Conservation (phyloP, 2,888 invertebrate genomes). For the Ectemnius continuus region DNA sequence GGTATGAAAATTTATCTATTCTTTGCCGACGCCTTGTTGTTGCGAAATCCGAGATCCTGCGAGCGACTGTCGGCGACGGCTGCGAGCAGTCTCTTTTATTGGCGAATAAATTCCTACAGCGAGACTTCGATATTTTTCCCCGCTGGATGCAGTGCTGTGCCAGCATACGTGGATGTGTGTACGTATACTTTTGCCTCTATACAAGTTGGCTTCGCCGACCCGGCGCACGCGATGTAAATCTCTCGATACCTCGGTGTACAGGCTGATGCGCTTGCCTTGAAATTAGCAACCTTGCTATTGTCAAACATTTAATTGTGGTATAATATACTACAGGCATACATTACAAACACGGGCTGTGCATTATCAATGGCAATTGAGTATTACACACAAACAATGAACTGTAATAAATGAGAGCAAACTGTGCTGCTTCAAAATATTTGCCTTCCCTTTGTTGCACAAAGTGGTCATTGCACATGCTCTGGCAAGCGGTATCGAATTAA, state of each 20-base stretch:
- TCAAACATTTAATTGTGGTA: no score
- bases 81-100: slow-evolving; percentile 40
- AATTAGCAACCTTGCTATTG: no score
- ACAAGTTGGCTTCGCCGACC: slow-evolving; percentile 9
- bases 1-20: slow-evolving; percentile 26
- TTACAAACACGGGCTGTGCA: no score
- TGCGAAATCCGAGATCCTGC: slow-evolving; percentile 31
- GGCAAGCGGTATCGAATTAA: no score
- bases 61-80: slow-evolving; percentile 31
- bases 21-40: slow-evolving; percentile 10
- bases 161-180: background rate
- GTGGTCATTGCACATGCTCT: no score
- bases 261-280: background rate
- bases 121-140: slow-evolving; percentile 38
- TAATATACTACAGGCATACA: no score
- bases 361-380: no score
- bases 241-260: background rate
- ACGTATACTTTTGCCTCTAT: background rate
- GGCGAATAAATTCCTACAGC: slow-evolving; percentile 41
- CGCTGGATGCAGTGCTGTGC: background rate
- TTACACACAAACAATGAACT: no score
- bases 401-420: no score
- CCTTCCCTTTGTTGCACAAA: no score
- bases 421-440: no score
- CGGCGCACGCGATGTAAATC: slow-evolving; percentile 43